phyloP scores from a whole-genome alignment of 2,888 invertebrate species.

The Stenurella melanura region DNA sequence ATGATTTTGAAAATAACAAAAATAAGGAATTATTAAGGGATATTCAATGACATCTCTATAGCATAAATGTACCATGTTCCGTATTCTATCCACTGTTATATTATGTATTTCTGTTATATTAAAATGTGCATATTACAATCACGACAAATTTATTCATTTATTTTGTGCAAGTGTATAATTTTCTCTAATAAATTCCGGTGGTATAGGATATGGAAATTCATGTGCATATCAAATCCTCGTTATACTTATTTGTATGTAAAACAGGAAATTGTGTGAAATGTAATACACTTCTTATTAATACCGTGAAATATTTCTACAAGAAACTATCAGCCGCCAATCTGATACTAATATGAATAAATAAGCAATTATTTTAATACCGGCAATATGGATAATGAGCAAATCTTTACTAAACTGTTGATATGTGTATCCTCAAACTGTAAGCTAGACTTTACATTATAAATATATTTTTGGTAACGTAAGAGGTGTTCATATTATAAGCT shows the following conservation, averaged over 20 bases:
- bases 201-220: constrained; percentile 40
- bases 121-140: background rate
- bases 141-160: constrained; percentile 28
- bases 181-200: constrained; percentile 34
- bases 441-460: too few relatives aligned
- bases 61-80: background rate
- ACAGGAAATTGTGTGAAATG: constrained; percentile 40
- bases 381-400: background rate
- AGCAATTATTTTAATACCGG: background rate
- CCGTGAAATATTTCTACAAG: constrained; percentile 23
- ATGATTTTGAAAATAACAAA: too few relatives aligned
- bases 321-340: constrained; percentile 19
- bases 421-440: too few relatives aligned
- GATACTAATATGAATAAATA: constrained; percentile 20
- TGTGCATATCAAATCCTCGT: constrained; percentile 36
- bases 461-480: too few relatives aligned
- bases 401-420: too few relatives aligned
- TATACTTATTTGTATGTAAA: constrained; percentile 26
- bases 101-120: background rate
- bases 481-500: too few relatives aligned
- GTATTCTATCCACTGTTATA: background rate
- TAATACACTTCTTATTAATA: constrained; percentile 27
- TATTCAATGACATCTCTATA: too few relatives aligned
- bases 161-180: constrained; percentile 35
- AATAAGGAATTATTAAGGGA: too few relatives aligned